Conservation (phyloP, 2,113 vertebrate genomes). For the Equus quagga region DNA sequence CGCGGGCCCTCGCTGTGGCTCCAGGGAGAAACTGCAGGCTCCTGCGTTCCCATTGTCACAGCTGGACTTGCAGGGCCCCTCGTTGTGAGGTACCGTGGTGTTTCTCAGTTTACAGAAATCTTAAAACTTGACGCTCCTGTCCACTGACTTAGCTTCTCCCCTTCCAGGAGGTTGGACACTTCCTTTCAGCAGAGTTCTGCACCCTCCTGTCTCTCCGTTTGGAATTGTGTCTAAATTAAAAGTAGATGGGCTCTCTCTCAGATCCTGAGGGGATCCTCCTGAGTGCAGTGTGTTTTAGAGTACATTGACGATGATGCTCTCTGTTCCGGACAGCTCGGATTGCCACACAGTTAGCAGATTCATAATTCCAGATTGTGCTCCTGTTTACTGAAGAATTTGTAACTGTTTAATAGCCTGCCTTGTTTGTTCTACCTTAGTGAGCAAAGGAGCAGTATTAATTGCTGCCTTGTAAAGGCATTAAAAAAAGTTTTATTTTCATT, state of each 20-base stretch:
- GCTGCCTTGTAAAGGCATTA: neutral
- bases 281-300: neutral
- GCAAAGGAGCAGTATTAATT: neutral
- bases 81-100: neutral
- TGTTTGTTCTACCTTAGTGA: neutral
- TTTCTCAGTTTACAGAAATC: neutral
- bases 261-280: too few relatives aligned
- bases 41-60: neutral
- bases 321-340: neutral
- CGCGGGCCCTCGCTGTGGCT: too few relatives aligned
- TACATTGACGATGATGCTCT: neutral
- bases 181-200: neutral
- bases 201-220: neutral
- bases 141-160: neutral
- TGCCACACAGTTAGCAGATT: neutral
- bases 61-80: neutral
- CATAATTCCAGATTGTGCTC: neutral
- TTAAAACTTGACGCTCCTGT: neutral
- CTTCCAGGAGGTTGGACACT: neutral
- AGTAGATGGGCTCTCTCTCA: neutral
- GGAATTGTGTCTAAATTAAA: neutral
- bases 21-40: neutral
- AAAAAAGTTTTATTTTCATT: neutral
- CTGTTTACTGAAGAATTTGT: neutral
- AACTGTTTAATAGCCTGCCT: neutral